Conservation (phyloP, 2,888 invertebrate genomes). For the Tetragonula carbonaria region DNA sequence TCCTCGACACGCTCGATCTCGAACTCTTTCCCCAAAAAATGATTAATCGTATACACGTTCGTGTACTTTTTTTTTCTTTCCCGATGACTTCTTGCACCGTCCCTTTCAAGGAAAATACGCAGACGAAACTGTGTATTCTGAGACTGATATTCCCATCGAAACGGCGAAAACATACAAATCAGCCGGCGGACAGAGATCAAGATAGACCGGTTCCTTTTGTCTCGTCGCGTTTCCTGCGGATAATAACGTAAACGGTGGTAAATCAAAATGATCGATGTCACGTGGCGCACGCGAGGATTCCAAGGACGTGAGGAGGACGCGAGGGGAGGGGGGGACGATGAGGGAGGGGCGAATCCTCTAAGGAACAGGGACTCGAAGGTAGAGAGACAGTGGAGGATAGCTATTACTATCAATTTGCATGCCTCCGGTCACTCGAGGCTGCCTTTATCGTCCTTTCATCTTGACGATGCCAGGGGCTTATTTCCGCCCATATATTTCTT, state of each 20-base stretch:
- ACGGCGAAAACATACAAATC: slow-evolving; percentile 25
- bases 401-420: slow-evolving; percentile 78
- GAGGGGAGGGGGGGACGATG: slow-evolving; percentile 23
- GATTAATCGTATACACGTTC: not conserved
- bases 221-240: slow-evolving; percentile 61
- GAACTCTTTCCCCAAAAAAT: not conserved
- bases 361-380: slow-evolving; percentile 59
- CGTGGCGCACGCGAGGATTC: slow-evolving; percentile 69
- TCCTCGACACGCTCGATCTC: not conserved
- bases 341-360: slow-evolving; percentile 58
- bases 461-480: slow-evolving; percentile 71
- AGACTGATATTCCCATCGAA: not conserved
- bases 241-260: slow-evolving; percentile 67
- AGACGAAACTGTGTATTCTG: not conserved
- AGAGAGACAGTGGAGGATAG: slow-evolving; percentile 65
- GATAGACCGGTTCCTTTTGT: slow-evolving; percentile 51
- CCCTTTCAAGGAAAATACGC: not conserved
- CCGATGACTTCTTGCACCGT: not conserved
- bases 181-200: slow-evolving; percentile 35
- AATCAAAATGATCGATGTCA: slow-evolving; percentile 73
- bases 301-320: slow-evolving; percentile 38
- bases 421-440: slow-evolving; percentile 75
- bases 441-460: slow-evolving; percentile 76
- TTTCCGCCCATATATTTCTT: slow-evolving; percentile 74
- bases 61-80: not conserved